Evolutionary conservation across 2,888 invertebrate genomes (phyloP).

Genomic region (Julus scanicus): DNA sequence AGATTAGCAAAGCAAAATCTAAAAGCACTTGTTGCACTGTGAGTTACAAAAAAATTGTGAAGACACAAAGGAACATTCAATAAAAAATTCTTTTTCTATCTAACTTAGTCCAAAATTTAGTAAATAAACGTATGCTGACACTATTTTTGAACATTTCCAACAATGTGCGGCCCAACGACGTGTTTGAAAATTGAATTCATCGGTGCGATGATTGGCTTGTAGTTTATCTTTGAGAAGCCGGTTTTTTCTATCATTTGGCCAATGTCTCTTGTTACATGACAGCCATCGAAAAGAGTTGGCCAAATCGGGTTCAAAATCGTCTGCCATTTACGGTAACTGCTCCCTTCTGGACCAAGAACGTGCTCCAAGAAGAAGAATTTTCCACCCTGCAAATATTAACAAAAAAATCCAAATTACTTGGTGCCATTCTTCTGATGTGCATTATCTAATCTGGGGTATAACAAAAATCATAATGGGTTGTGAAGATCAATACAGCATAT

Average conservation of each 20-base stretch:
- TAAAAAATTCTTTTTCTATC: no score
- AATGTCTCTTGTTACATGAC: not conserved
- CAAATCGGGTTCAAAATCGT: not conserved
- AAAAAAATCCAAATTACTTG: no score
- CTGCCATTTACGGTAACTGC: not conserved
- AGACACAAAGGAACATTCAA: no score
- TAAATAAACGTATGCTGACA: no score
- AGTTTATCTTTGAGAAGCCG: not conserved
- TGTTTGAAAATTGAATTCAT: not conserved
- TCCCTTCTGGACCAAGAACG: not conserved
- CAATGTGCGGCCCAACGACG: not conserved
- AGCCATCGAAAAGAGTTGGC: not conserved
- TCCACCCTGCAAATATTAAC: slow-evolving; percentile 41
- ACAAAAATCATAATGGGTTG: no score
- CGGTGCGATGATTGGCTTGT: not conserved
- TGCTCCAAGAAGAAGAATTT: slow-evolving; percentile 54
- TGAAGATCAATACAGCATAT: no score
- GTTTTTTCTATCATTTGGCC: not conserved
- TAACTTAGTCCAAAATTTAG: no score
- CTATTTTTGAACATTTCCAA: slow-evolving; percentile 43
- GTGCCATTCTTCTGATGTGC: no score
- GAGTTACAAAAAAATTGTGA: no score
- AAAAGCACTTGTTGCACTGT: no score
- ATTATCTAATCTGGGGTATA: no score
- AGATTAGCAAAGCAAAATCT: no score